Evolutionary conservation across 2,888 invertebrate genomes (phyloP).

Genomic region (Thelaira solivaga): DNA sequence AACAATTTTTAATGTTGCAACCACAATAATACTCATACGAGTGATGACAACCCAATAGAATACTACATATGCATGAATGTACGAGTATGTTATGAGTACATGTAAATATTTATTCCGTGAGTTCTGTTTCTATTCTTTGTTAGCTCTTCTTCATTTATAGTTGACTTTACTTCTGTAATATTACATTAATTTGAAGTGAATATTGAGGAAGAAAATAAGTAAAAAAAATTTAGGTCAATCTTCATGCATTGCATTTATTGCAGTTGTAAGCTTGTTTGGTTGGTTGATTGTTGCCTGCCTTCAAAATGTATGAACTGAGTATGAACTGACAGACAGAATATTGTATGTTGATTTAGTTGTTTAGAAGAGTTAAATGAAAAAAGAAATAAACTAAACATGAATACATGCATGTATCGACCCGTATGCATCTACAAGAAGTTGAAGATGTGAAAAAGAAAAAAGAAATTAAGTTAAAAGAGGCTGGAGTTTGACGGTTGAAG

Average conservation of each 20-base stretch:
- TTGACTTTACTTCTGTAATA: slow-evolving; percentile 33
- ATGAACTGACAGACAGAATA: neutral
- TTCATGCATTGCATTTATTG: slow-evolving; percentile 46
- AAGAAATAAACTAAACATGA: neutral
- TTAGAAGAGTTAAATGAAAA: slow-evolving; percentile 8
- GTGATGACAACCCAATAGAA: slow-evolving; percentile 1
- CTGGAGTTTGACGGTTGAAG: slow-evolving; percentile 11
- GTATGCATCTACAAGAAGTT: neutral
- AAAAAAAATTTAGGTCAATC: slow-evolving; percentile 54
- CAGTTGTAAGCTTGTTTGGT: slow-evolving; percentile 15
- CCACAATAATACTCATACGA: slow-evolving; percentile 13
- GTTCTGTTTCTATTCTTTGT: slow-evolving; percentile 16
- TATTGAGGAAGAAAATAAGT: slow-evolving; percentile 4
- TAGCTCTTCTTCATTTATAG: neutral
- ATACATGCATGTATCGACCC: neutral
- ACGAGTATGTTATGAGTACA: too few species aligned
- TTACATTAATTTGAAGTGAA: slow-evolving; percentile 53
- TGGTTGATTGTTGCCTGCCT: neutral
- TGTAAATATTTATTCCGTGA: slow-evolving; percentile 32
- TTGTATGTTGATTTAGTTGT: slow-evolving; percentile 44
- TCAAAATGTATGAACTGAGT: neutral
- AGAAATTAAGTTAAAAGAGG: neutral
- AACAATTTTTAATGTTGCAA: slow-evolving; percentile 15
- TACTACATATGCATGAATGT: neutral
- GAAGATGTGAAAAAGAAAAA: neutral